Evolutionary conservation across 2,888 invertebrate species (phyloP), one percentile per base, ranked within the genome.

Genomic region (Chaetogeoica ovagalla): DNA sequence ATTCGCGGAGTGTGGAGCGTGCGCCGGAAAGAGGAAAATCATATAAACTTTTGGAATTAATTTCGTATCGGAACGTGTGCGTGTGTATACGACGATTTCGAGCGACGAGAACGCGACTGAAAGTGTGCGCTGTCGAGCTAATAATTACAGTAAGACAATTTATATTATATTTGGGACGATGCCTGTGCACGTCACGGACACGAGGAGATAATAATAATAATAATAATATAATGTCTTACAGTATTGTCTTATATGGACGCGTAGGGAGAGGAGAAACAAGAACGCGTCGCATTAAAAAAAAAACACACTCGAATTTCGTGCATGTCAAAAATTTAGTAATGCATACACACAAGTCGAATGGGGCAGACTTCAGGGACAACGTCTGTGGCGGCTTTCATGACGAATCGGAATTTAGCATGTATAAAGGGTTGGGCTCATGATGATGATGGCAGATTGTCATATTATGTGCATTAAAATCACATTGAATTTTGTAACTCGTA

Each of bases 21-120:
- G 43, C 65, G n/a, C 39, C 21, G 65, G n/a, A n/a, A 21, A 43
- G 52, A 30, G 60, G 52, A 52, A 69, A 43, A 68, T 59, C 68
- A 57, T 68, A 30, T 68, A 59, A 76, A 76, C 75, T 76, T n/a
- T 76, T 68, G 43, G 66, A 76, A 68, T 76, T 76, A 76, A 68
- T 66, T 76, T 30, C 6, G 48, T 60, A 59, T 62, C 77, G 21
- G 75, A 9, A 70, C 17, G 30, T 9, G 30, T 43, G 48, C 15
- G 19, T 21, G 59, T 39, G 37, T 55, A 21, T 17, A 55, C 62
- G 37, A 30, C 15, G 11, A 59, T 59, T 1, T 5, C 48, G 59
- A 19, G 39, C 4, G 43, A 7, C 43, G 48, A 37, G 57, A 55
- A 65, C 39, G 43, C 59, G 68, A 68, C 43, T 39, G 66, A 68